Evolutionary conservation across 2,797 vertebrate species (phyloP), one percentile per base, ranked within the genome.

Genomic region (Parauchenoglanis punctatus): DNA sequence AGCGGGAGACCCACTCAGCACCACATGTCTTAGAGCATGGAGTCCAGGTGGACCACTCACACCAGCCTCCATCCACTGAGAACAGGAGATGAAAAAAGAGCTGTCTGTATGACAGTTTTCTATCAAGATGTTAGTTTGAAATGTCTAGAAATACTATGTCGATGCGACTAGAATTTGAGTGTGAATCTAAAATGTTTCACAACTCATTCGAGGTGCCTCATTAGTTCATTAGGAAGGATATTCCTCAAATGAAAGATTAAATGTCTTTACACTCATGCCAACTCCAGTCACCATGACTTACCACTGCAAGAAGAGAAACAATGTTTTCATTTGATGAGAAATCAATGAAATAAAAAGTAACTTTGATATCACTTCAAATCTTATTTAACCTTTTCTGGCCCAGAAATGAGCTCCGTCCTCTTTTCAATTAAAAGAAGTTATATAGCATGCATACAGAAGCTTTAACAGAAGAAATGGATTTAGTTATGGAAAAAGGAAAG

Each of bases 21-120:
- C 96, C 95, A 4, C 97, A 98, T 0, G 97, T 97, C 91, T 94
- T 94, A 59, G 97, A 96, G 90, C 97, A 98, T 0, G 94, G 94
- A 0, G 96, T 97, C 97, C 97, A 98, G 3, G 93, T 93, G 0
- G 96, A 97, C 97, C 97, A 98, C 0, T 93, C 94, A 70, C 97
- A 98, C 97, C 97, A 98, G 83, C 90, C 90, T 0, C 97, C 97
- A 0, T 95, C 89, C 90, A 97, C 97, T 98, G 90, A 89, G 35
- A 85, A 17, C 11, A 3, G 1, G 67, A 1, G 15, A 89, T 63
- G 25, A 6, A 83, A 25, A 13, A 13, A 65, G 6, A 65, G 18
- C 18, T 2, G 5, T 44, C 25, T 61, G n/a, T 31, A 13, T 56
- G 49, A 44, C 7, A 3, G 54, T 3, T 80, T 25, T 7, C 18